Base-by-base conservation (phyloP, 1,140 invertebrate species). In the Rhagoletis pomonella region DNA sequence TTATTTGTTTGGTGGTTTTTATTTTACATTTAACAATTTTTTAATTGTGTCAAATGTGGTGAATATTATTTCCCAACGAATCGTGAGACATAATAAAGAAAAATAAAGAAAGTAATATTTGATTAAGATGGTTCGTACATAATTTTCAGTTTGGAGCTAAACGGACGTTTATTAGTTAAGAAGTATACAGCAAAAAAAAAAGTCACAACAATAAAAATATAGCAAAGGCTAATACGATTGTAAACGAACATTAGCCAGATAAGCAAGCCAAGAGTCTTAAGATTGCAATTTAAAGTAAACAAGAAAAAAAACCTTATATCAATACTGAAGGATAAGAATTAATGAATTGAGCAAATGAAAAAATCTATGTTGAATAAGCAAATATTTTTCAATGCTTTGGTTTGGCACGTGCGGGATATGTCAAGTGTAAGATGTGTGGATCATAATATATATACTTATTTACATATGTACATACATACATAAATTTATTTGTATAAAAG, bases 61-160 rank as follows among this genome's bases (percentile, higher is more conserved):
- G 9, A 86, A 62, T 10, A 55, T 29, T 67, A 29, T 50, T 55
- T 73, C 39, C 62, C 59, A 87, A 87, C 9, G 39, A 3, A 69
- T 67, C 5, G 17, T 7, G 29, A 87, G 64, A 59, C 14, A n/a
- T 69, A 59, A 50, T 47, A 73, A 87, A 60, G 19, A 60, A 50
- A 77, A 87, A 14, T 29, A 59, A 85, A 85, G 12, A 85, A 81
- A 55, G 44, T 19, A 81, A 81, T 47, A 1, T 19, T 7, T 50
- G 17, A 81, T 81, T 55, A 81, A 81, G 12, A 73, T 4, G 47
- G 17, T 62, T 14, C 12, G n/a, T 62, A n/a, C 60, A 62, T 62
- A 14, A 73, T 73, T 47, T 73, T 73, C 12, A 47, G 17, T 6
- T 67, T 67, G 29, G 64, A 12, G 50, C 50, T 55, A 10, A 5